A percentile compares a stretch with the other conserved stretches of the same genome.
phyloP scores from a whole-genome alignment of 1,140 invertebrate genomes.

The Lasioglossum albipes region DNA sequence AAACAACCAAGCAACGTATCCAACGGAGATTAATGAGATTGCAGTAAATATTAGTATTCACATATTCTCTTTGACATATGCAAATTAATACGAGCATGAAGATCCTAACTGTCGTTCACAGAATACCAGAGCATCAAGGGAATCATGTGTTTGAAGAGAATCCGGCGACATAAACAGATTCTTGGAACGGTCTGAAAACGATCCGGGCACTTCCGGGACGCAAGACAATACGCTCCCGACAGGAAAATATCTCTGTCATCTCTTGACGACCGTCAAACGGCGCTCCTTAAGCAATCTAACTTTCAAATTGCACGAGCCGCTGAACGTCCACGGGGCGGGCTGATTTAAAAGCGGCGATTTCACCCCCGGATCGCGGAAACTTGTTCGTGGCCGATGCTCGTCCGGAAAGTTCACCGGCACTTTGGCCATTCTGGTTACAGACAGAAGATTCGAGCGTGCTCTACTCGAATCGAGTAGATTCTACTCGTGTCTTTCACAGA shows the following conservation, averaged over 20 bases:
- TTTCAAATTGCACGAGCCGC: slow-evolving; percentile 33
- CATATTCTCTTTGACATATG: too few species aligned
- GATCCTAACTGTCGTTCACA: too few species aligned
- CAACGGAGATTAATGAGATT: too few species aligned
- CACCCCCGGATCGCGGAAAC: not conserved
- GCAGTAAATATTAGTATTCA: too few species aligned
- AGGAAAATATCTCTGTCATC: not conserved
- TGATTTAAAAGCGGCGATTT: slow-evolving; percentile 38
- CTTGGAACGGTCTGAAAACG: too few species aligned
- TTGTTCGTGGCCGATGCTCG: not conserved
- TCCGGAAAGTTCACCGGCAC: slow-evolving; percentile 9
- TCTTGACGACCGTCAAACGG: slow-evolving; percentile 4
- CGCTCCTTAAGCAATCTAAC: slow-evolving; percentile 38
- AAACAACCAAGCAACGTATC: too few species aligned
- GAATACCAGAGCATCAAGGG: too few species aligned
- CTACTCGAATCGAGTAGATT: not conserved
- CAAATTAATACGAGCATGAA: too few species aligned
- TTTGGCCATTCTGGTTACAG: not conserved
- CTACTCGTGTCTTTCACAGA: not conserved
- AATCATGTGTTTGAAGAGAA: too few species aligned
- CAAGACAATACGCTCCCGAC: not conserved
- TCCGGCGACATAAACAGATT: too few species aligned
- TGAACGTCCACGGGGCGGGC: not conserved
- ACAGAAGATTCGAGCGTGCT: not conserved
- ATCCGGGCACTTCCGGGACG: not conserved